Base-by-base conservation (phyloP, 2,113 vertebrate species). In the Mesembrinibis cayennensis region DNA sequence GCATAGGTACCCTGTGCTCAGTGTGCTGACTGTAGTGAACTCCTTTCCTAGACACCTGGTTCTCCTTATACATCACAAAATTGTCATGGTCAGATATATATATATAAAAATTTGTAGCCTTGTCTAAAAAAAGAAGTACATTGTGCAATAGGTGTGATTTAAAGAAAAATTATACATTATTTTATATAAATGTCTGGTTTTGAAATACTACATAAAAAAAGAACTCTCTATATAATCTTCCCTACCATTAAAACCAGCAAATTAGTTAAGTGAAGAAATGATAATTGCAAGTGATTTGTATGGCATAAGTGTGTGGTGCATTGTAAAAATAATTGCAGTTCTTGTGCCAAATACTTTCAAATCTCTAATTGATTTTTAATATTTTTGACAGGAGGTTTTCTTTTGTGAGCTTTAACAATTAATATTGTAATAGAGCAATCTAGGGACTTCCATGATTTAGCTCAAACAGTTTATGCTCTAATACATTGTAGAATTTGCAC, bases 381-480 rank as follows among this genome's bases (percentile, higher is more conserved):
- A 81, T 90, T 93, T 97, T 91, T 96, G 94, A 95, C 71, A 87
- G 63, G 77, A 84, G 52, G 27, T 62, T 94, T 94, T 49, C 53
- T 92, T 94, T 86, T 83, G 80, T 93, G 66, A 92, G 56, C 52
- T 96, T 92, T 96, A 85, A 84, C 83, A 93, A 92, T 97, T 97
- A 97, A 85, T 84, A 45, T 40, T 88, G n/a, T 92, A 97, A 82
- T 72, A 83, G 63, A 94, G 45, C 71, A 91, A 50, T 71, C 67
- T 78, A 62, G 47, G 50, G 32, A 67, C 66, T 96, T 94, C 55
- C 3, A 2, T 78, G 71, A 74, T 90, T 62, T 81, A 90, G 30
- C 56, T 96, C 32, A 50, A 91, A 70, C 44, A 89, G 27, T 93
- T 94, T 85, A 69, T 82, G 61, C 38, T 77, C 9, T 80, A 50